Evolutionary conservation across 2,113 vertebrate species (phyloP), one percentile per base, ranked within the genome.

Genomic region (Neotoma lepida): DNA sequence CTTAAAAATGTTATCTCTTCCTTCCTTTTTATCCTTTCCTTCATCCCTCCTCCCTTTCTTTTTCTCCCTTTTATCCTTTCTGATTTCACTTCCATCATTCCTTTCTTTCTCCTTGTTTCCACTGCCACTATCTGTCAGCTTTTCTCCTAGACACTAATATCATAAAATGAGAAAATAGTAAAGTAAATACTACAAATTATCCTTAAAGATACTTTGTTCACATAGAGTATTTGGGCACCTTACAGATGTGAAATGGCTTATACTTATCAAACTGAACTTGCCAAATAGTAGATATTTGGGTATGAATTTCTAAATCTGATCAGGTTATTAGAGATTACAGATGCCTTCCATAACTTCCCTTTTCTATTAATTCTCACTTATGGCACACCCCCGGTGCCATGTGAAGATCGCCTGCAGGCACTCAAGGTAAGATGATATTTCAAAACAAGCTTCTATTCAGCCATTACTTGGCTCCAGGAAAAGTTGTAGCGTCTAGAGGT

Each of bases 381-480:
- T 41, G 0, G 26, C 74, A 28, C 51, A 96, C 88, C 82, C 3
- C n/a, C 86, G 33, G 6, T 85, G n/a, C 24, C 78, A 63, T 74
- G 68, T 68, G 46, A 20, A 89, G 41, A 68, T 49, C 70, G 61
- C 12, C 4, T 93, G 58, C 66, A 89, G 9, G 89, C 44, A 86
- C 81, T 91, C 80, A 88, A 66, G 66, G 90, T 81, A n/a, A 96
- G 54, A 68, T 17, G 85, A 87, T 61, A 28, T 81, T 93, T 95
- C 78, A 89, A 96, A 96, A 82, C 71, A 51, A 94, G 66, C 68
- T 95, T 97, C 77, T 74, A 88, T 77, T 68, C 88, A 96, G 58
- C 54, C 56, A 58, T 35, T 86, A 88, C 78, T 85, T 76, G 77
- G 70, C 6, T 68, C 74, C 3, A 12, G 94, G 12, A 33, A 95